Evolutionary conservation across 2,888 invertebrate genomes (phyloP).

Genomic region (Campaea margaritaria): DNA sequence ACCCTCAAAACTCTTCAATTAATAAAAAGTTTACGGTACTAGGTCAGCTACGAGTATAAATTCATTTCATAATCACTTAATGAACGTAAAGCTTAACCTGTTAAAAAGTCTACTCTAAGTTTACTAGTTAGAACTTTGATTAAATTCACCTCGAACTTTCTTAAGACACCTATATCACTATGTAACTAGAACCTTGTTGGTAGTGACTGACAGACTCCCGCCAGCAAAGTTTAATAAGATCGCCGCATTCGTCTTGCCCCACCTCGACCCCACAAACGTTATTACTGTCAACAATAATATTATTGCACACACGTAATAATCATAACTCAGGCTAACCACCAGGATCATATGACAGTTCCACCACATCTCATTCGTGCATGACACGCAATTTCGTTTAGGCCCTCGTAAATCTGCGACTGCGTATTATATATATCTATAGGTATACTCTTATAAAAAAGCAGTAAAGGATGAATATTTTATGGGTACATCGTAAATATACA

Average conservation of each 20-base stretch:
- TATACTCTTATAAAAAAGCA: too few species aligned
- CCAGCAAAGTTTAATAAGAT: conserved; percentile 8
- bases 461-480: too few species aligned
- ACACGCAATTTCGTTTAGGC: conserved; percentile 40
- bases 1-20: too few species aligned
- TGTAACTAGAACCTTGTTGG: not conserved
- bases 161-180: too few species aligned
- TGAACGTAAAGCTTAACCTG: too few species aligned
- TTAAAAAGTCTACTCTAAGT: too few species aligned
- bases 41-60: too few species aligned
- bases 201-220: not conserved
- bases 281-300: conserved; percentile 34
- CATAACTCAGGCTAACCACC: conserved; percentile 41
- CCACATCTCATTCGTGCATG: conserved; percentile 33
- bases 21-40: too few species aligned
- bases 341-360: conserved; percentile 33
- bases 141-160: too few species aligned
- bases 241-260: not conserved
- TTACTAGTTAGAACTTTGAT: too few species aligned
- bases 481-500: too few species aligned
- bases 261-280: conserved; percentile 5
- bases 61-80: too few species aligned
- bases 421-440: conserved; percentile 3
- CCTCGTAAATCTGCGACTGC: conserved; percentile 21
- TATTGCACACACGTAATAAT: conserved; percentile 40